These are phyloP conservation scores for Myotis pilosus DNA, from an alignment of 2,797 vertebrate genomes.

Conservation along the genomic window DNA sequence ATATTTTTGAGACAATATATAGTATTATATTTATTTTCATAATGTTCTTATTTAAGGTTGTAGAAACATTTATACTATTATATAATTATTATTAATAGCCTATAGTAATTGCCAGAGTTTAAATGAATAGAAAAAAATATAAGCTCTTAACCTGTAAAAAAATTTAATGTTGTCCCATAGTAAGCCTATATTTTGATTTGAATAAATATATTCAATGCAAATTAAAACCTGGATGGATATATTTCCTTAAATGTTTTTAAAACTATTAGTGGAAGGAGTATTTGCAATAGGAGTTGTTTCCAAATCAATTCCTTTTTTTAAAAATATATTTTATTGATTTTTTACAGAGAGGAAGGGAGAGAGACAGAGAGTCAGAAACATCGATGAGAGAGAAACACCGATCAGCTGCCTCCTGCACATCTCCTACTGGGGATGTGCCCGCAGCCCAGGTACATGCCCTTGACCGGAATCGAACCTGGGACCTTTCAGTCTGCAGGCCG, in stretches of 20 bases:
- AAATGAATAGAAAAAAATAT: not conserved
- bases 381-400: no score
- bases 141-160: not conserved
- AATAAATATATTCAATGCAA: not conserved
- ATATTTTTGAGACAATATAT: not conserved
- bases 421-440: no score
- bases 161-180: not conserved
- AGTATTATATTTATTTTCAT: not conserved
- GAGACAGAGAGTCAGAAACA: no score
- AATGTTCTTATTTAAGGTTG: not conserved
- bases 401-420: no score
- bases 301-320: not conserved
- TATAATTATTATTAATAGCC: not conserved
- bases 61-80: not conserved
- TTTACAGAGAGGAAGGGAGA: no score
- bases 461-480: no score
- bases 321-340: no score
- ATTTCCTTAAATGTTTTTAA: constrained; percentile 4
- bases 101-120: not conserved
- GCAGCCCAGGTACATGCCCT: no score
- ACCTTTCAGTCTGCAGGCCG: no score
- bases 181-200: constrained; percentile 26
- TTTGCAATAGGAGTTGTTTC: not conserved
- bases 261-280: not conserved
- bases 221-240: constrained; percentile 3